These are phyloP conservation scores for Luperina testacea DNA, from an alignment of 2,888 invertebrate genomes.

Conservation along the genomic window DNA sequence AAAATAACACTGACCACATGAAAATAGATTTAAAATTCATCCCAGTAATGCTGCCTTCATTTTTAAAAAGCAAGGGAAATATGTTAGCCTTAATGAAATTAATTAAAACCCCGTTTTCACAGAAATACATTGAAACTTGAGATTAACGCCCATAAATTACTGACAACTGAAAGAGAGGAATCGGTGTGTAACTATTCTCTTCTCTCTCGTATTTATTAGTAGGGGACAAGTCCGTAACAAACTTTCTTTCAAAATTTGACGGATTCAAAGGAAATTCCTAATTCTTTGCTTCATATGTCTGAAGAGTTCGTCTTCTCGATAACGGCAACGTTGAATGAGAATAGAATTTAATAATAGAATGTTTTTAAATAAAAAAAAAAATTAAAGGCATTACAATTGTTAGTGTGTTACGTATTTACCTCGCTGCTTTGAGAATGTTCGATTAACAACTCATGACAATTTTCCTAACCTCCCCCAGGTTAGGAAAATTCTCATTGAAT, in stretches of 20 bases:
- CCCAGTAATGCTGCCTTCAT: constrained; percentile 10
- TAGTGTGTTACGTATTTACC: neutral
- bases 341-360: too few species aligned
- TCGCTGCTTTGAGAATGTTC: neutral
- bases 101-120: constrained; percentile 46
- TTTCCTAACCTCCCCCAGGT: neutral
- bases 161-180: too few species aligned
- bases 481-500: too few species aligned
- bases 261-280: too few species aligned
- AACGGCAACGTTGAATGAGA: too few species aligned
- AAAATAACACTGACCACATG: constrained; percentile 35
- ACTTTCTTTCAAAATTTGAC: too few species aligned
- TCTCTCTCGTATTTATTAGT: too few species aligned
- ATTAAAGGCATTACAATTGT: neutral
- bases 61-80: constrained; percentile 36
- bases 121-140: constrained; percentile 18
- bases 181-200: too few species aligned
- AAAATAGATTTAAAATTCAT: constrained; percentile 55
- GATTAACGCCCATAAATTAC: too few species aligned
- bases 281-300: too few species aligned
- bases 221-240: too few species aligned
- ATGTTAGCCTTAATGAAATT: constrained; percentile 36
- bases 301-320: neutral
- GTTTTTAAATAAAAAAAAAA: neutral
- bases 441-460: neutral